Evolutionary conservation across 1,140 invertebrate species (phyloP).

Genomic region (Saccostrea cuccullata): DNA sequence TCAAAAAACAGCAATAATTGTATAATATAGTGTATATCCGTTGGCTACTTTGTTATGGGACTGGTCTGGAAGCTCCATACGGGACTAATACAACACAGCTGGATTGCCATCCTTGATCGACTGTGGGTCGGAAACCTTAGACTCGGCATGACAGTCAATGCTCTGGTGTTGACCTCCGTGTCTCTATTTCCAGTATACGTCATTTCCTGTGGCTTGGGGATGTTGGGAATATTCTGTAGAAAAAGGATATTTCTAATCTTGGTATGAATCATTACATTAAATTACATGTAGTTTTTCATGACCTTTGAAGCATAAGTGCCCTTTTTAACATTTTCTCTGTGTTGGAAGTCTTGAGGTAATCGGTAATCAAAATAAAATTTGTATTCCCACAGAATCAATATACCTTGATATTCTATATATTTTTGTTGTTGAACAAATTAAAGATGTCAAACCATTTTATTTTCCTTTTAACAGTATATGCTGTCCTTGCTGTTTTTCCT

Average conservation of each 20-base stretch:
- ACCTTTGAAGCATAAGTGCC: not conserved
- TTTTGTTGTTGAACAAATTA: no score
- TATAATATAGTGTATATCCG: not conserved
- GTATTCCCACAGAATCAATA: no score
- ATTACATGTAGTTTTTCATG: not conserved
- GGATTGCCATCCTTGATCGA: not conserved
- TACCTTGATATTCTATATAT: no score
- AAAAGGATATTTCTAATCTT: not conserved
- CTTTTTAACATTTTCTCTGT: not conserved
- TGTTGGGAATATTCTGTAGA: not conserved
- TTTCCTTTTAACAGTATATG: not conserved
- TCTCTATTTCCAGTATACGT: not conserved
- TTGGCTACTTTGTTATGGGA: conserved; percentile 5
- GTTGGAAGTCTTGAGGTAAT: no score
- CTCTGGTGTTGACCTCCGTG: not conserved
- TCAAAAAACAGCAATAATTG: no score
- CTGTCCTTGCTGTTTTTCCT: not conserved
- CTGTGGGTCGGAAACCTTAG: not conserved
- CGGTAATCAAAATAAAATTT: no score
- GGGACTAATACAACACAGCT: not conserved
- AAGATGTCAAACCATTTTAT: not conserved
- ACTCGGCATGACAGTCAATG: not conserved
- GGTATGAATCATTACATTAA: not conserved
- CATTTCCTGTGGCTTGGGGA: not conserved
- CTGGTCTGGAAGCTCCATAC: conserved; percentile 14